Evolutionary conservation across 23 tunicate species (phyloP).

Genomic region (Halocynthia roretzi): DNA sequence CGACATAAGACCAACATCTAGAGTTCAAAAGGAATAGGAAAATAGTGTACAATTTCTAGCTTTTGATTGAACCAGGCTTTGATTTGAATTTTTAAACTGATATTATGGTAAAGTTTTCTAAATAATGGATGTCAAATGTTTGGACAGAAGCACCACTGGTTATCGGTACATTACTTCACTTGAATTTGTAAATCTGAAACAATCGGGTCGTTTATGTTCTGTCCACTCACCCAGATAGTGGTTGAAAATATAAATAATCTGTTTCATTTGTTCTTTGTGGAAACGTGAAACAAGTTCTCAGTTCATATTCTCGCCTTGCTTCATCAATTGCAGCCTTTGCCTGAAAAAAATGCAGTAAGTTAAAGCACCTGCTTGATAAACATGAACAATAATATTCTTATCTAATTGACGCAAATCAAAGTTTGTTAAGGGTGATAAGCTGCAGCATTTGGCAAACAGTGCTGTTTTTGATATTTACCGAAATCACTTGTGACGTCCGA

Average conservation of each 20-base stretch:
- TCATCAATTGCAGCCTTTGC: slow-evolving; percentile 67
- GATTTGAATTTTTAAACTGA: too few species aligned
- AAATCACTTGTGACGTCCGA: too few species aligned
- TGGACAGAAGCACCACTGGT: too few species aligned
- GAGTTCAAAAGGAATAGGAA: neutral
- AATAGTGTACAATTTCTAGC: too few species aligned
- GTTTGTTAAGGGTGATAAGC: neutral
- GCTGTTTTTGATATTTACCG: neutral
- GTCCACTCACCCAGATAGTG: slow-evolving; percentile 38
- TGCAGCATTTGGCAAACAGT: neutral
- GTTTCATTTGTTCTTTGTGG: slow-evolving; percentile 54
- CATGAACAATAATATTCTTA: neutral
- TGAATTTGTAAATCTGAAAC: neutral
- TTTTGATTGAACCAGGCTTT: too few species aligned
- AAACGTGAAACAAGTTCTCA: slow-evolving; percentile 76
- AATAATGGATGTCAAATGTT: too few species aligned
- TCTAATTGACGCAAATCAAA: neutral
- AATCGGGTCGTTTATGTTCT: neutral
- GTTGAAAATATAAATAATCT: slow-evolving; percentile 35
- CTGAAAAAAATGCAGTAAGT: slow-evolving; percentile 18
- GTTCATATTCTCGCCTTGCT: slow-evolving; percentile 75
- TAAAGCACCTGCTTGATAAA: neutral
- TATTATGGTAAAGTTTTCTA: too few species aligned
- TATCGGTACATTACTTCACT: too few species aligned
- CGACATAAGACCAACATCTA: slow-evolving; percentile 21